A percentile compares a stretch with the other conserved stretches of the same genome.
Conservation (phyloP, 2,797 vertebrate species). For the Cetoscarus ocellatus region DNA sequence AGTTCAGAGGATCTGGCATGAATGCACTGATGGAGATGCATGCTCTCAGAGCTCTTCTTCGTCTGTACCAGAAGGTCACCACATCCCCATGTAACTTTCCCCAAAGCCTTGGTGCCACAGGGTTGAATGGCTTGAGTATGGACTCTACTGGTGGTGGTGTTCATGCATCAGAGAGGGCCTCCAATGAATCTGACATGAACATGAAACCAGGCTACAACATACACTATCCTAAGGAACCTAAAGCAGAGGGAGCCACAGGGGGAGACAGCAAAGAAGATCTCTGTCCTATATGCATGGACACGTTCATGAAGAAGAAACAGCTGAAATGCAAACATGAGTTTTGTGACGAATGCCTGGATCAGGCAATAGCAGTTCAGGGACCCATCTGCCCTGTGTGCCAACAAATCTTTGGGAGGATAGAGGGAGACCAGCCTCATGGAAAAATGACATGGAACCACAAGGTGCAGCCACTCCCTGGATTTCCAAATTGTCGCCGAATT, state of each 20-base stretch:
- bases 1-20: neutral
- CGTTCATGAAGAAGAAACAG: slow-evolving; percentile 39
- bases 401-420: slow-evolving; percentile 71
- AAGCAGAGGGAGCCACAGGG: neutral
- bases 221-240: rapidly evolving
- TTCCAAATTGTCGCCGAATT: neutral
- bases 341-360: slow-evolving; percentile 62
- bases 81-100: neutral
- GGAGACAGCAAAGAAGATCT: neutral
- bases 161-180: neutral
- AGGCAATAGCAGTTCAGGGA: neutral
- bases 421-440: slow-evolving; percentile 76
- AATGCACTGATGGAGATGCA: slow-evolving; percentile 63
- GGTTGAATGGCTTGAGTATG: slow-evolving; percentile 21
- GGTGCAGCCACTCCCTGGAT: slow-evolving; percentile 45
- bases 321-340: slow-evolving; percentile 78
- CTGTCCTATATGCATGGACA: slow-evolving; percentile 76
- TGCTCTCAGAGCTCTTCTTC: slow-evolving; percentile 71
- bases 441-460: rapidly evolving
- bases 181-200: neutral
- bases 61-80: slow-evolving; percentile 71
- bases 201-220: rapidly evolving
- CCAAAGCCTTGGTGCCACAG: neutral
- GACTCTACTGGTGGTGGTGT: slow-evolving; percentile 7
- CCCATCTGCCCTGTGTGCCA: slow-evolving; percentile 80